Base-by-base conservation (phyloP, 2,113 vertebrate genomes). In the Irena cyanogastra region DNA sequence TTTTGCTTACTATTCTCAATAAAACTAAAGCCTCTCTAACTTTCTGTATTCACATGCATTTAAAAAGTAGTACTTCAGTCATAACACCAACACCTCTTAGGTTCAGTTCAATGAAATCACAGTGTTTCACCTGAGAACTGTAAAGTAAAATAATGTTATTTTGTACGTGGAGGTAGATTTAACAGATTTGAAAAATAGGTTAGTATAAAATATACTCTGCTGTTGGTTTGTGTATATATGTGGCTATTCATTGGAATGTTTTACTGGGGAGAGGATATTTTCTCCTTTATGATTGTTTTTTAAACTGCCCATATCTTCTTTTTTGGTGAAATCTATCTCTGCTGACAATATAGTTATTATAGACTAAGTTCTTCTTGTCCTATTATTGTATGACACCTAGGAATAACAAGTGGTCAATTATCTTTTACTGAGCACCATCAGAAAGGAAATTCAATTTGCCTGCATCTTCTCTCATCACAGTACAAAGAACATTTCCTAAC, bases 361-460 rank as follows among this genome's bases (percentile, higher is more conserved):
- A 68, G n/a, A 70, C 33, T 59, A 59, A 18, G 10, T n/a, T 80
- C 90, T 87, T 71, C 15, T 78, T 87, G 24, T 75, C 19, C 11
- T 63, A 15, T 90, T 89, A 75, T 74, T 83, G 64, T 7, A 45
- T 52, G 69, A 74, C 56, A 87, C 27, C 41, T 56, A 47, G 47
- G 71, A 92, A 90, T 92, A 92, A 83, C 56, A 93, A 94, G 72
- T 71, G 35, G 76, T 39, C 66, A 83, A 94, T 94, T 96, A 83
- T 81, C 30, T 90, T 83, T 90, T 77, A 77, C 42, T 60, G 54
- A 81, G 50, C 9, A 37, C 33, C 47, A 70, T 77, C 72, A 83
- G 64, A 93, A 92, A 81, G 52, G 45, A 93, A 93, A 95, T 93
- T 90, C 50, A 86, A 77, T 95, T 89, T 94, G 45, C 54, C 52